Conservation (phyloP, 2,888 invertebrate genomes). For the Falcaria lacertinaria region DNA sequence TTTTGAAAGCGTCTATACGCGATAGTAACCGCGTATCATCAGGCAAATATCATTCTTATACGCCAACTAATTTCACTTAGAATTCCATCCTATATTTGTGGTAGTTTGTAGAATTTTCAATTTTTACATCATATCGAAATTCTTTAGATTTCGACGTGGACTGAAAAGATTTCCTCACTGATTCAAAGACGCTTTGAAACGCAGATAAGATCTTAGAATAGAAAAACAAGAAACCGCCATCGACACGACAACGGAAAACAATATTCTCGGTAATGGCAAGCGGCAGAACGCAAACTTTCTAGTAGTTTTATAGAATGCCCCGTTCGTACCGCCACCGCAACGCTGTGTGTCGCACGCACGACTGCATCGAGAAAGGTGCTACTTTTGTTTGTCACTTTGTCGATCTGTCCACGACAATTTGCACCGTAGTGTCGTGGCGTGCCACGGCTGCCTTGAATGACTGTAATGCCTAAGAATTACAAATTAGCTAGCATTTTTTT, state of each 20-base stretch:
- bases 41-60: too few relatives aligned
- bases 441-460: not conserved
- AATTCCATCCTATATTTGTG: too few relatives aligned
- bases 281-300: conserved; percentile 7
- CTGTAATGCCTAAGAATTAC: too few relatives aligned
- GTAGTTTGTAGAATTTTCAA: too few relatives aligned
- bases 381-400: conserved; percentile 18
- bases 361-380: conserved; percentile 41
- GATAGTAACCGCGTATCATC: too few relatives aligned
- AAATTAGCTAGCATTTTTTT: too few relatives aligned
- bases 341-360: conserved; percentile 50
- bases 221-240: conserved; percentile 4
- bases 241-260: conserved; percentile 6
- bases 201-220: not conserved
- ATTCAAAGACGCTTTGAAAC: not conserved
- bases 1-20: too few relatives aligned
- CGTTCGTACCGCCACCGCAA: conserved; percentile 10
- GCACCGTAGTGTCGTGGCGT: not conserved
- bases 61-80: too few relatives aligned
- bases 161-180: too few relatives aligned
- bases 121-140: too few relatives aligned
- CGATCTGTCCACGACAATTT: not conserved
- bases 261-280: not conserved
- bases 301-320: conserved; percentile 4
- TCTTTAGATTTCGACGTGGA: too few relatives aligned